phyloP scores from a whole-genome alignment of 2,113 vertebrate genomes.

The Diadophis punctatus region DNA sequence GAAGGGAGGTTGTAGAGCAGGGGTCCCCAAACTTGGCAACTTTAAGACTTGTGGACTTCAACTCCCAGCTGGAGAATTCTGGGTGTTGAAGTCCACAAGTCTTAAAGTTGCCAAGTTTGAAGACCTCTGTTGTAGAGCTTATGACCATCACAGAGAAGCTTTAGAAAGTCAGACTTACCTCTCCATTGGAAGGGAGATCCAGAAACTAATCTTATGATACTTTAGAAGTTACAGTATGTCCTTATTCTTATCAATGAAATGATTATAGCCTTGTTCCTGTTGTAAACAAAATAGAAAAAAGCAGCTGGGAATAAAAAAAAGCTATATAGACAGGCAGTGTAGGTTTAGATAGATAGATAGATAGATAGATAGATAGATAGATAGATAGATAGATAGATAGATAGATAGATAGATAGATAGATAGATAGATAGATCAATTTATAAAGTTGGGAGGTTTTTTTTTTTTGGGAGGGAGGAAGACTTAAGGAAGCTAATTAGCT shows the following conservation, averaged over 20 bases:
- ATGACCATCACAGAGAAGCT: no score
- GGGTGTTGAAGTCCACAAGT: no score
- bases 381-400: no score
- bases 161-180: not conserved
- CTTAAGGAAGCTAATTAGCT: conserved; percentile 69
- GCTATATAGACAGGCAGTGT: not conserved
- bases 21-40: no score
- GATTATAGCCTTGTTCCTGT: not conserved
- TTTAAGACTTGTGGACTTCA: no score
- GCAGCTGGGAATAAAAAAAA: conserved; percentile 36
- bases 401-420: no score
- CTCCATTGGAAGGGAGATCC: not conserved
- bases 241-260: not conserved
- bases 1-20: not conserved
- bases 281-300: conserved; percentile 34
- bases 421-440: conserved; percentile 58
- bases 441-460: conserved; percentile 62
- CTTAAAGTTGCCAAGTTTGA: no score
- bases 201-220: not conserved
- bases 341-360: no score
- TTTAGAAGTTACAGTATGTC: no score
- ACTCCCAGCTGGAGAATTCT: no score
- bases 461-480: conserved; percentile 55
- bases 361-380: no score
- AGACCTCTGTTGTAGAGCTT: no score